Conservation (phyloP, 2,113 vertebrate species). For the Bufo gargarizans region DNA sequence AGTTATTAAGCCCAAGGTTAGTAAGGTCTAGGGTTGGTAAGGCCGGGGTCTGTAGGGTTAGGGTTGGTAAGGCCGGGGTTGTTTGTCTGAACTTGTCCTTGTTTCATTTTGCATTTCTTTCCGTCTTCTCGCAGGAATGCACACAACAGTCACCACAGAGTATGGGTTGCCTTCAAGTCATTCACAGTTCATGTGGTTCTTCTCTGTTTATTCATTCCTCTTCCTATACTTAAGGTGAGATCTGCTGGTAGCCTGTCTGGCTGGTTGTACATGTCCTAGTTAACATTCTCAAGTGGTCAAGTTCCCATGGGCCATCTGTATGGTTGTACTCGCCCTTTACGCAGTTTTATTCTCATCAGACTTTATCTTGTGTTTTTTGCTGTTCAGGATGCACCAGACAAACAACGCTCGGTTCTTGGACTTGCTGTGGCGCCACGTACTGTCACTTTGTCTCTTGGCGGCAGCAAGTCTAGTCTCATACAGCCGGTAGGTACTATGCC, state of each 20-base stretch:
- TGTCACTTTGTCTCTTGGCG: constrained; percentile 89
- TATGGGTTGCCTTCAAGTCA: constrained; percentile 99
- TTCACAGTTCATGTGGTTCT: constrained; percentile 98
- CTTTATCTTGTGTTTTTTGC: constrained; percentile 46
- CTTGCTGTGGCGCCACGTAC: constrained; percentile 93
- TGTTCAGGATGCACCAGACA: constrained; percentile 97
- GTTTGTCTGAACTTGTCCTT: too few relatives aligned
- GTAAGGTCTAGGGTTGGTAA: not conserved
- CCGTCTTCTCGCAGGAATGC: constrained; percentile 75
- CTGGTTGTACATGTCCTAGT: too few relatives aligned
- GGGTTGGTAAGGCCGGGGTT: not conserved
- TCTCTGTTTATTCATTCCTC: constrained; percentile 97
- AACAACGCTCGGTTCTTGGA: constrained; percentile 98
- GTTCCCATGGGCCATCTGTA: too few relatives aligned
- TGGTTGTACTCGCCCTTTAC: constrained; percentile 14
- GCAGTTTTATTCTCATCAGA: not conserved
- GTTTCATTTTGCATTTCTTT: constrained; percentile 61
- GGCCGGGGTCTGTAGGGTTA: not conserved
- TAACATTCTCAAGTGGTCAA: too few relatives aligned
- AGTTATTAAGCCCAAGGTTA: too few relatives aligned
- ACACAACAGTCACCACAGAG: constrained; percentile 81
- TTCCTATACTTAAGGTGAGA: constrained; percentile 98
- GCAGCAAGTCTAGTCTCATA: constrained; percentile 91
- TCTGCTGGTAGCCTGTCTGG: not conserved
- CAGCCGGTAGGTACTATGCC: constrained; percentile 85